Evolutionary conservation across 2,888 invertebrate species (phyloP).

Genomic region (Agonum fuliginosum): DNA sequence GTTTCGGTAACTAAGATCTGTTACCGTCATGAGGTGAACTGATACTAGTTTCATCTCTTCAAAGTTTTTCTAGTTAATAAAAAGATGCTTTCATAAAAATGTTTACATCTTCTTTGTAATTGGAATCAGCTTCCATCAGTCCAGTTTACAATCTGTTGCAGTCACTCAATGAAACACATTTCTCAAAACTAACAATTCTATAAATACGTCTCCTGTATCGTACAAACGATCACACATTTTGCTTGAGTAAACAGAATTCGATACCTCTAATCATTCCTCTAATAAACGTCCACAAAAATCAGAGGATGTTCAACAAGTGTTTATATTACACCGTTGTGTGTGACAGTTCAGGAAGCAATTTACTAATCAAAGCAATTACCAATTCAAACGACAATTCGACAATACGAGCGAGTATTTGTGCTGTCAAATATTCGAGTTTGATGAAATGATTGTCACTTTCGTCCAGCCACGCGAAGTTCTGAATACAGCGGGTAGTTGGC

Average conservation of each 20-base stretch:
- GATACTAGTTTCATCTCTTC: too few relatives aligned
- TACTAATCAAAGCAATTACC: conserved; percentile 9
- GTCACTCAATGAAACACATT: not conserved
- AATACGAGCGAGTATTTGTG: not conserved
- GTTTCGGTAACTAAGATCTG: too few relatives aligned
- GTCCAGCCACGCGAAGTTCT: too few relatives aligned
- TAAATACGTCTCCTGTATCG: not conserved
- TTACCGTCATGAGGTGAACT: too few relatives aligned
- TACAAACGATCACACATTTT: not conserved
- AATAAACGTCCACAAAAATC: not conserved
- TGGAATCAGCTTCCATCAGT: too few relatives aligned
- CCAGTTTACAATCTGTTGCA: not conserved
- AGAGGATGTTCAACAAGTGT: conserved; percentile 19
- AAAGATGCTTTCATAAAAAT: too few relatives aligned
- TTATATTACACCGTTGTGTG: conserved; percentile 32
- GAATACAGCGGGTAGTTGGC: too few relatives aligned
- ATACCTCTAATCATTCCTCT: not conserved
- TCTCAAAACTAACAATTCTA: not conserved
- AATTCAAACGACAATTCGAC: conserved; percentile 11
- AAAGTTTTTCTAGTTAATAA: too few relatives aligned
- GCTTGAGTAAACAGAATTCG: not conserved
- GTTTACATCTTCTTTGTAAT: too few relatives aligned
- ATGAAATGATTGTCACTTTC: too few relatives aligned
- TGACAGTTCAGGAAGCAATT: conserved; percentile 15
- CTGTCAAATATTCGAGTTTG: not conserved